Base-by-base conservation (phyloP, 2,113 vertebrate genomes). In the Camelus dromedarius region DNA sequence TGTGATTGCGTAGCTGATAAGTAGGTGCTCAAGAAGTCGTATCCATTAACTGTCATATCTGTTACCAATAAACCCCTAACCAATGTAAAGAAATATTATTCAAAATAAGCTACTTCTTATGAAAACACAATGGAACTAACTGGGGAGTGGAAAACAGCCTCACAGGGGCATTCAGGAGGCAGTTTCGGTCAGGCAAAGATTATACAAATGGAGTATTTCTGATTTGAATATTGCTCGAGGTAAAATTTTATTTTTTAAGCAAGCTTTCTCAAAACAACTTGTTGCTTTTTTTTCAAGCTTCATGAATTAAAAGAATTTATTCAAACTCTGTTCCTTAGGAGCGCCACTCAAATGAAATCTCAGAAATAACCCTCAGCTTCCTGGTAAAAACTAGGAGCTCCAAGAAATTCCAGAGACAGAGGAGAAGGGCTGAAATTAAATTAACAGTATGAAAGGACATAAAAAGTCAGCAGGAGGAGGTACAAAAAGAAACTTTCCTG, bases 341-440 rank as follows among this genome's bases (percentile, higher is more conserved):
- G 32, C 22, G 42, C 50, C 70, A 76, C 30, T 79, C 28, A 54
- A 54, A 16, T 18, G 19, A 94, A 92, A 82, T 58, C 26, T 58
- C 32, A 92, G 46, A 58, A 89, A 86, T 35, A 60, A 93, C 11
- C 28, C 38, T 87, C n/a, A 87, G 5, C 9, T 76, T 92, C 28
- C 70, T 58, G 15, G 9, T 52, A 20, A 70, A 86, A 82, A 86
- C 1, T 60, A 72, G 62, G 75, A 58, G 19, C 4, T 82, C 58
- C 7, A 67, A 89, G 66, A 80, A 91, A 90, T 56, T 91, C 20
- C 81, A 16, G 20, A 32, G 14, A 70, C 26, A 50, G 19, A 81
- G 88, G 46, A 80, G 50, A 91, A 80, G 66, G 2, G 19, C 32
- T 82, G n/a, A 85, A 80, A 76, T 94, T 96, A 73, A 93, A 75